Base-by-base conservation (phyloP, 2,888 invertebrate species). In the Heliconius ismenius region DNA sequence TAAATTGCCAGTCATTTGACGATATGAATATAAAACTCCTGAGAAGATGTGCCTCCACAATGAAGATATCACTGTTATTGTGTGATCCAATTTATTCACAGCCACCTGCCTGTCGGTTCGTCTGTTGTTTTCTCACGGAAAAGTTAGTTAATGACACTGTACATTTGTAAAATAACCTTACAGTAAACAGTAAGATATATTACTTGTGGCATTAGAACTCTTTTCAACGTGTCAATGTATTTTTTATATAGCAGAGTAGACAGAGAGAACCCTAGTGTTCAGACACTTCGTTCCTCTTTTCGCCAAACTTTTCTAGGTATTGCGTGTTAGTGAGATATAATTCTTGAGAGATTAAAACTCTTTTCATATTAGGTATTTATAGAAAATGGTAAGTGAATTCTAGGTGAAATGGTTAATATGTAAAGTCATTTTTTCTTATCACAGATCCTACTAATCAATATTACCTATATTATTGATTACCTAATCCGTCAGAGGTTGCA, bases 41-140 rank as follows among this genome's bases (percentile, higher is more conserved):
- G 81, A 76, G 79, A 80, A 79, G 74, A 74, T 72, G 39, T 64
- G 74, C 75, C 68, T 28, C 75, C 62, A 79, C 76, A 81, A 80
- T 79, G 79, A 80, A 81, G 74, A 79, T 75, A 75, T 78, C 76
- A 79, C 79, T 79, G 73, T 78, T 81, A 79, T 79, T 79, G 81
- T 80, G 81, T 83, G 88, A 84, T 85, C 88, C 83, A 84, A 88
- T 87, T 89, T 86, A 84, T 73, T 80, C 84, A 86, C 85, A 83
- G 83, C 84, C 67, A 77, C 70, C 24, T 76, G 70, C 49, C 39
- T 39, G 39, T 39, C 39, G 0, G 39, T 39, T 39, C 39, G 11
- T 39, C 67, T 67, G 67, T 62, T 58, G 26, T 54, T 73, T 74
- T 79, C 76, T 70, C 78, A 79, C 79, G 77, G 73, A 76, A 77